Percentiles rank a stretch among this genome's conserved stretches.
Conservation (phyloP, 2,797 vertebrate genomes). For the Etheostoma nigrum region DNA sequence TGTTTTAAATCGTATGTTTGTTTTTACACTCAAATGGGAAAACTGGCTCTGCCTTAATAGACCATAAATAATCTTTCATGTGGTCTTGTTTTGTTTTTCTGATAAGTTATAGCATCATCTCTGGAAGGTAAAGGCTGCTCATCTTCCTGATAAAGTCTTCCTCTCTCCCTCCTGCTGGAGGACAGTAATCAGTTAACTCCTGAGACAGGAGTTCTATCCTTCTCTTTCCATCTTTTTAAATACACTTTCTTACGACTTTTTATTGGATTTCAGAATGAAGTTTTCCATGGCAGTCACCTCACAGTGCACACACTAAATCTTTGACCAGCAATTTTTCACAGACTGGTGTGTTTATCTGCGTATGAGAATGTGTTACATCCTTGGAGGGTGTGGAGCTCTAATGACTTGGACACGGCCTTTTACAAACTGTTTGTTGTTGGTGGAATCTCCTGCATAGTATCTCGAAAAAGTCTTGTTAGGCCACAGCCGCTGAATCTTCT, state of each 20-base stretch:
- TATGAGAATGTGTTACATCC: constrained; percentile 12
- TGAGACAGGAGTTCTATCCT: constrained; percentile 41
- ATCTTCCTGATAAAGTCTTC: neutral
- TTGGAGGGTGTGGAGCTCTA: neutral
- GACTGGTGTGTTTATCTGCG: constrained; percentile 38
- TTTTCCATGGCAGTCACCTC: constrained; percentile 49
- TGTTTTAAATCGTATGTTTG: constrained; percentile 35
- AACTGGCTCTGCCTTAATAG: constrained; percentile 21
- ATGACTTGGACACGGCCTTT: neutral
- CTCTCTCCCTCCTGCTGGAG: constrained; percentile 25
- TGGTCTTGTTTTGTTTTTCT: neutral
- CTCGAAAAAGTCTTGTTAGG: constrained; percentile 10
- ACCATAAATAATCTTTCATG: constrained; percentile 43
- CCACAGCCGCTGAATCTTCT: constrained; percentile 5
- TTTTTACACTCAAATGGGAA: constrained; percentile 51
- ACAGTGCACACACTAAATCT: constrained; percentile 15
- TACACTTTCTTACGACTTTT: constrained; percentile 24
- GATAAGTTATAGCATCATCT: constrained; percentile 30
- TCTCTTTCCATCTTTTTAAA: constrained; percentile 48
- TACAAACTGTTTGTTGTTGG: constrained; percentile 13
- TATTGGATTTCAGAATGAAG: constrained; percentile 26
- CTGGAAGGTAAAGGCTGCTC: constrained; percentile 15
- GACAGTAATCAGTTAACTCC: constrained; percentile 42
- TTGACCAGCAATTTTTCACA: constrained; percentile 18
- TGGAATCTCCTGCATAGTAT: constrained; percentile 18